phyloP scores from a whole-genome alignment of 2,888 invertebrate species.

The Eudemis profundana region DNA sequence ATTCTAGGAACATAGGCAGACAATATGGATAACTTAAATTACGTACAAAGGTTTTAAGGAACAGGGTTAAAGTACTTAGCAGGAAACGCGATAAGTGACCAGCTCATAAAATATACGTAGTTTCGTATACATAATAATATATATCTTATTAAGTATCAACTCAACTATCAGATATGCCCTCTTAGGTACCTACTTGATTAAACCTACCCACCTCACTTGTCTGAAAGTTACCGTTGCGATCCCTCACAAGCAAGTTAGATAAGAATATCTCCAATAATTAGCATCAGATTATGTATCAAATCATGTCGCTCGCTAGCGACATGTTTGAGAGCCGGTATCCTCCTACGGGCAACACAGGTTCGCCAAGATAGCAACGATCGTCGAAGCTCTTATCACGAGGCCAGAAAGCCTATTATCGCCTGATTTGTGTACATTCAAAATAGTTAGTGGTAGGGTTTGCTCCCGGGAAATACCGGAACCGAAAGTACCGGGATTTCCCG shows the following conservation, averaged over 20 bases:
- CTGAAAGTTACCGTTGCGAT: neutral
- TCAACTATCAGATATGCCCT: too few species aligned
- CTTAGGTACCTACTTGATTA: neutral
- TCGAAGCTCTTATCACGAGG: constrained; percentile 9
- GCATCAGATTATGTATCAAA: constrained; percentile 28
- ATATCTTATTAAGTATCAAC: too few species aligned
- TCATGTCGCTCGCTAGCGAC: constrained; percentile 19
- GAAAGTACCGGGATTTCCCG: too few species aligned
- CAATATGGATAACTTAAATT: too few species aligned
- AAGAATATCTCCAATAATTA: constrained; percentile 15
- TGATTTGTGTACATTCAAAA: neutral
- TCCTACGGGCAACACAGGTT: constrained; percentile 27
- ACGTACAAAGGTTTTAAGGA: too few species aligned
- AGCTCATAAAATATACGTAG: too few species aligned
- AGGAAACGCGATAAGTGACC: too few species aligned
- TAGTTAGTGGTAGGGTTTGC: constrained; percentile 13
- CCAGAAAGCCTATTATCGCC: neutral
- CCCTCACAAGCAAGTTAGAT: neutral
- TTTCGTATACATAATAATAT: too few species aligned
- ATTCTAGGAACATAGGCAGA: too few species aligned
- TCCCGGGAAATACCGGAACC: too few species aligned
- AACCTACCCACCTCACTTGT: neutral
- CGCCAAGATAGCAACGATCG: constrained; percentile 1
- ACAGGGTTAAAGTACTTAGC: too few species aligned
- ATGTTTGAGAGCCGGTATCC: constrained; percentile 30